phyloP scores from a whole-genome alignment of 2,888 invertebrate species.

The Eulithis prunata region DNA sequence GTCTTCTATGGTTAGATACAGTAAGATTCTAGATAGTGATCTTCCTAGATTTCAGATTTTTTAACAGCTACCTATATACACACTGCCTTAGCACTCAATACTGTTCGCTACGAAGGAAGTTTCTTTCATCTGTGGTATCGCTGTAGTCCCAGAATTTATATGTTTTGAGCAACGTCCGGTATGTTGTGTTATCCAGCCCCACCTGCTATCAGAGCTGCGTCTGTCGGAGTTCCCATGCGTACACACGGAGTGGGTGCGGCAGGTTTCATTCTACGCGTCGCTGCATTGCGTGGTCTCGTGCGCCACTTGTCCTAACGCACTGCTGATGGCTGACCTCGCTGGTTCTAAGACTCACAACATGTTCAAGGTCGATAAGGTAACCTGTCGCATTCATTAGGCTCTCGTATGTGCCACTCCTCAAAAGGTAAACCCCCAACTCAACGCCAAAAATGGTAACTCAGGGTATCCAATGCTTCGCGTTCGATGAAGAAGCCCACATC shows the following conservation, averaged over 20 bases:
- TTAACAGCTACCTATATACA: no score
- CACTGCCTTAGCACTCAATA: no score
- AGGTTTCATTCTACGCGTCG: constrained; percentile 87
- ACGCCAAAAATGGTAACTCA: constrained; percentile 41
- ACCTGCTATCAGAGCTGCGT: constrained; percentile 75
- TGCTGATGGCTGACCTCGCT: constrained; percentile 86
- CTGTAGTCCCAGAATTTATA: neutral
- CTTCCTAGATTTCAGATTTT: no score
- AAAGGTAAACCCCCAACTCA: no score
- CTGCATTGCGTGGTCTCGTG: constrained; percentile 89
- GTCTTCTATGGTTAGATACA: no score
- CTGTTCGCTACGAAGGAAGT: no score
- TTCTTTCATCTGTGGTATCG: no score
- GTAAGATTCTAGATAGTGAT: no score
- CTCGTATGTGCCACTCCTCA: no score
- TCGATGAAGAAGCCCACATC: constrained; percentile 84
- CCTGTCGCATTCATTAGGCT: neutral
- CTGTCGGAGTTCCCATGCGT: constrained; percentile 83
- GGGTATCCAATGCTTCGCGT: constrained; percentile 87
- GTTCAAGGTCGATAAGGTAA: constrained; percentile 82
- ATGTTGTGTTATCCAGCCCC: constrained; percentile 58
- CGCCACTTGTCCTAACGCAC: constrained; percentile 84
- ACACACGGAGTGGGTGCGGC: constrained; percentile 88
- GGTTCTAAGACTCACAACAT: constrained; percentile 82
- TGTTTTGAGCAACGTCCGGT: neutral